Evolutionary conservation across 2,797 vertebrate species (phyloP), one percentile per base, ranked within the genome.

Genomic region (Argya squamiceps): DNA sequence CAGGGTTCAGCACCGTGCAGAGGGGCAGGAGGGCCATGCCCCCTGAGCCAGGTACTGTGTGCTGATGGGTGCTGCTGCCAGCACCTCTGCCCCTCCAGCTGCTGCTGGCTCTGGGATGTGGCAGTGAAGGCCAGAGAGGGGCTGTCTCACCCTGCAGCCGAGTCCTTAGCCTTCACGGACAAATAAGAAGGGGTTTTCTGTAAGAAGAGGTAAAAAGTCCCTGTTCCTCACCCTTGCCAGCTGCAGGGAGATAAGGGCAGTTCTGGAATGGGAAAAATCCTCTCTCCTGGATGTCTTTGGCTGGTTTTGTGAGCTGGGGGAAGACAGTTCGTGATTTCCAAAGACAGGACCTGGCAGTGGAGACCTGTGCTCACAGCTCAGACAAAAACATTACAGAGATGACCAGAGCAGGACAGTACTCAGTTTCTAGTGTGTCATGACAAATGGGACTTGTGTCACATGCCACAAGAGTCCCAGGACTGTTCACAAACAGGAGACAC

Each of bases 41-140:
- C 43, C 62, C 30, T 0, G 0, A n/a, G 29, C 19, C 6, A 0
- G 1, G 29, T 4, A 3, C 0, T 0, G 4, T 46, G 60, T 36
- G 50, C 26, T 69, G 70, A 19, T 74, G 70, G 53, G 22, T 2
- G 2, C 73, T 77, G 60, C 18, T 18, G 5, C 9, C 43, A 3
- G n/a, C 10, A 6, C 22, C 44, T 23, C 41, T 87, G 70, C 26
- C 49, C 32, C 17, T 2, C 18, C 1, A 2, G 27, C 49, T 56
- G 34, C 44, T 49, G 41, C 63, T 53, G 88, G 7, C 36, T 50
- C 43, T 0, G 1, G 44, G 9, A 12, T 26, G 6, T 0, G 2
- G 30, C 7, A 11, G 7, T 6, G 22, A 50, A 9, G 68, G 71
- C 43, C 44, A n/a, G 60, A 29, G 46, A 64, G 15, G 49, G 59